Evolutionary conservation across 2,888 invertebrate species (phyloP), one percentile per base, ranked within the genome.

Genomic region (Drosophila nr. perissopoda): DNA sequence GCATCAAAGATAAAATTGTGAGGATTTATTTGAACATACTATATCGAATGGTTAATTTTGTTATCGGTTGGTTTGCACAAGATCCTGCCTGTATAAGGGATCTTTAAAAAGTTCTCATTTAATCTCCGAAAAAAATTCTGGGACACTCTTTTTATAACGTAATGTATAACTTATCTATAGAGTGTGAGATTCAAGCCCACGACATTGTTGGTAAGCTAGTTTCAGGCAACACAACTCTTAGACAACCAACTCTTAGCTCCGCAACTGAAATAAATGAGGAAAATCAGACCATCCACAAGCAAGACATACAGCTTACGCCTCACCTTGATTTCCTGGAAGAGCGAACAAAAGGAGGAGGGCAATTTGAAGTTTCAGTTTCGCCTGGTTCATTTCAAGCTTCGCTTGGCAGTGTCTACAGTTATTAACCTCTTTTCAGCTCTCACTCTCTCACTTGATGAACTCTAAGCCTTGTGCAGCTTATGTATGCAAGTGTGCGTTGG

Each of bases 401-500:
- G 60, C 52, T 63, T 51, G 56, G 18, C 64, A 52, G 52, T 64
- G 58, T 71, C 53, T 64, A 58, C 65, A 66, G 75, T 80, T 84
- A 83, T 87, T 84, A 83, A 80, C 80, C 87, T 78, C 73, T 70
- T 78, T 77, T 56, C 49, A 65, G 69, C 51, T 53, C 36, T 34
- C 36, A 10, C 40, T 65, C 70, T 52, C 65, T 52, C 66, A 71
- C 54, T 72, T 79, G 77, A 68, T 70, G 54, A 83, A 71, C 87
- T 66, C 56, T 68, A 72, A 75, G 64, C 79, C 54, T 72, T 59
- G 69, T 56, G 68, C 73, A 60, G 61, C 67, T 78, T 76, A 58
- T 81, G 51, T 48, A 52, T 69, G 63, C 54, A 61, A 58, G 27
- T 34, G 25, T 13, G n/a, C 27, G 48, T 33, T 13, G 42, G n/a